phyloP scores from a whole-genome alignment of 2,113 vertebrate species.

The Morone saxatilis region DNA sequence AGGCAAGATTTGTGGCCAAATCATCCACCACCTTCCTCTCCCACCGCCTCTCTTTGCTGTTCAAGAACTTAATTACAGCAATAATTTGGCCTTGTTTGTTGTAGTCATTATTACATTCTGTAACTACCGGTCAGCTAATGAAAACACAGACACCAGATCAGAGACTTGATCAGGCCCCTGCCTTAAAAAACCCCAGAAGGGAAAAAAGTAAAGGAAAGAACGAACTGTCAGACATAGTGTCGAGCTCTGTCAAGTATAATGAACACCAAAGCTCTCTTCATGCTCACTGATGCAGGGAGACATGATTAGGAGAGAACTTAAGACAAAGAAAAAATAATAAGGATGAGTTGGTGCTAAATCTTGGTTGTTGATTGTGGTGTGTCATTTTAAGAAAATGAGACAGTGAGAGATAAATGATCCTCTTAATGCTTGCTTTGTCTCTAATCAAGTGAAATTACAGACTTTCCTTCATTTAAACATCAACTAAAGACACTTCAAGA shows the following conservation, averaged over 20 bases:
- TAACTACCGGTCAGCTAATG: slow-evolving; percentile 56
- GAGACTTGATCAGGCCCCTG: slow-evolving; percentile 18
- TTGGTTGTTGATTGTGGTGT: slow-evolving; percentile 43
- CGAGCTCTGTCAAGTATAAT: slow-evolving; percentile 6
- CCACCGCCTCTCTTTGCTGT: slow-evolving; percentile 37
- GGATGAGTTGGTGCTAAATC: slow-evolving; percentile 43
- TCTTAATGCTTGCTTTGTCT: slow-evolving; percentile 61
- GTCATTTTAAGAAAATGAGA: slow-evolving; percentile 58
- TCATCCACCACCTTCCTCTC: slow-evolving; percentile 35
- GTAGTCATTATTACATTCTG: slow-evolving; percentile 49
- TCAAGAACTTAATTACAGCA: slow-evolving; percentile 66
- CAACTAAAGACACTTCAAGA: slow-evolving; percentile 52
- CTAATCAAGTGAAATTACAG: slow-evolving; percentile 67
- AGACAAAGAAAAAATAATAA: slow-evolving; percentile 26
- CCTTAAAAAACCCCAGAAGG: background rate
- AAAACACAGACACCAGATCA: slow-evolving; percentile 52
- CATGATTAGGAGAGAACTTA: slow-evolving; percentile 32
- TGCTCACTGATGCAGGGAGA: slow-evolving; percentile 34
- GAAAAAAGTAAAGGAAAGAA: slow-evolving; percentile 12
- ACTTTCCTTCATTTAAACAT: slow-evolving; percentile 61
- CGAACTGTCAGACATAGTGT: background rate
- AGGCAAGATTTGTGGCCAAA: slow-evolving; percentile 54
- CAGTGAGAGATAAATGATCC: slow-evolving; percentile 46
- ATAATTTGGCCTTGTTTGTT: slow-evolving; percentile 72
- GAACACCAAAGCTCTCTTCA: slow-evolving; percentile 19